Percentiles rank a stretch among this genome's conserved stretches.
These are phyloP conservation scores for Artibeus lituratus DNA, from an alignment of 2,797 vertebrate genomes.

Conservation along the genomic window DNA sequence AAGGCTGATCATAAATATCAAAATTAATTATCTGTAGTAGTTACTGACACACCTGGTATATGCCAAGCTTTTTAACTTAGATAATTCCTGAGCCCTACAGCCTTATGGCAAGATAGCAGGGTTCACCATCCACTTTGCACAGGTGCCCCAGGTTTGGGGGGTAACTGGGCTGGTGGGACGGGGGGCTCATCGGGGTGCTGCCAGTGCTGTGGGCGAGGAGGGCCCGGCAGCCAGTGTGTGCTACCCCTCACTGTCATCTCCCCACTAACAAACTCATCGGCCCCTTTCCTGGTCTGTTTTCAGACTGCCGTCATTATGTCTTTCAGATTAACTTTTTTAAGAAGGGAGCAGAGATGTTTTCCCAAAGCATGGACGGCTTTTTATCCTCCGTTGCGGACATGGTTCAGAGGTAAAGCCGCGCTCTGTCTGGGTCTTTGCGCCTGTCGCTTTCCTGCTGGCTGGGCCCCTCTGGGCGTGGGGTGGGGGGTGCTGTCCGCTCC, in stretches of 20 bases:
- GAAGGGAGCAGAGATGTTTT: constrained; percentile 95
- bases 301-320: constrained; percentile 29
- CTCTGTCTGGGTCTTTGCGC: neutral
- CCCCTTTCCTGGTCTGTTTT: neutral
- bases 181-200: neutral
- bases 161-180: fast-evolving
- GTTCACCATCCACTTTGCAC: fast-evolving
- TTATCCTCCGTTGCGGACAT: constrained; percentile 90
- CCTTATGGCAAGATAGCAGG: neutral
- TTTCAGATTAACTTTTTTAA: constrained; percentile 95
- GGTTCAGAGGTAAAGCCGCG: constrained; percentile 88
- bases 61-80: neutral
- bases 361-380: constrained; percentile 93
- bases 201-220: fast-evolving
- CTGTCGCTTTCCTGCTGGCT: fast-evolving
- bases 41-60: neutral
- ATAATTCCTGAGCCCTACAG: neutral
- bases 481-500: neutral
- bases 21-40: neutral
- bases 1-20: neutral
- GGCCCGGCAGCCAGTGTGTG: neutral
- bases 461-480: fast-evolving
- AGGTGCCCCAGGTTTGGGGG: fast-evolving
- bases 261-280: neutral
- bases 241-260: fast-evolving